Percentiles rank a stretch among this genome's conserved stretches.
phyloP scores from a whole-genome alignment of 2,113 vertebrate genomes.

The Cyprinodon brontotheroides region DNA sequence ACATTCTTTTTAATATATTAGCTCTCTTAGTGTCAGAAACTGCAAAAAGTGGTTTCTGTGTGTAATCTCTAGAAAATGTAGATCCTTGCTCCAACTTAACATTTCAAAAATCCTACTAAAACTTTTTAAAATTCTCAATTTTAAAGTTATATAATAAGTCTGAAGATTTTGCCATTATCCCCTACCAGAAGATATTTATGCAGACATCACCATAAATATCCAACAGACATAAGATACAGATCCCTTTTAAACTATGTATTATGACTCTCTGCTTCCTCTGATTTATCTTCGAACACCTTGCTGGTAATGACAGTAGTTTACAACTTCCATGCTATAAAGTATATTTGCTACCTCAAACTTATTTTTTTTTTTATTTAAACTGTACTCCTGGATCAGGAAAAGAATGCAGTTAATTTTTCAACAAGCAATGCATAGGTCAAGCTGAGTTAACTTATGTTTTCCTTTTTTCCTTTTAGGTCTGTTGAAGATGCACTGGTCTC shows the following conservation, averaged over 20 bases:
- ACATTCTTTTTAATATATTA: too few relatives aligned
- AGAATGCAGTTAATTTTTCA: too few relatives aligned
- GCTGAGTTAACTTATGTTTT: conserved; percentile 17
- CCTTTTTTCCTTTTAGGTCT: conserved; percentile 70
- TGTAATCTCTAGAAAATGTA: neutral
- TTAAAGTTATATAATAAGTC: too few relatives aligned
- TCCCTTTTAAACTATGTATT: neutral
- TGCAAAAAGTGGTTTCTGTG: too few relatives aligned
- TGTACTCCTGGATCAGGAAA: too few relatives aligned
- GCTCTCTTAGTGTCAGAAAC: too few relatives aligned
- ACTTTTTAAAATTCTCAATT: neutral
- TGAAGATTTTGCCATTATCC: too few relatives aligned
- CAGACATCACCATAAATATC: too few relatives aligned
- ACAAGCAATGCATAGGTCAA: neutral
- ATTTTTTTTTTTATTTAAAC: neutral
- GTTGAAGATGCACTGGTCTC: conserved; percentile 99
- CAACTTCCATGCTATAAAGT: neutral
- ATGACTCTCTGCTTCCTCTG: neutral
- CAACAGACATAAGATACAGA: too few relatives aligned
- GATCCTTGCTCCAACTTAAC: neutral
- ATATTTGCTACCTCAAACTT: neutral
- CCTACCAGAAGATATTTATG: too few relatives aligned
- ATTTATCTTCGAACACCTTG: neutral
- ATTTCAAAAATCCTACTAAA: neutral
- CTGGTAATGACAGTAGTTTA: neutral